Percentiles rank a stretch among this genome's conserved stretches.
These are phyloP conservation scores for Muscicapa comitata DNA, from an alignment of 2,797 vertebrate species.

Conservation along the genomic window DNA sequence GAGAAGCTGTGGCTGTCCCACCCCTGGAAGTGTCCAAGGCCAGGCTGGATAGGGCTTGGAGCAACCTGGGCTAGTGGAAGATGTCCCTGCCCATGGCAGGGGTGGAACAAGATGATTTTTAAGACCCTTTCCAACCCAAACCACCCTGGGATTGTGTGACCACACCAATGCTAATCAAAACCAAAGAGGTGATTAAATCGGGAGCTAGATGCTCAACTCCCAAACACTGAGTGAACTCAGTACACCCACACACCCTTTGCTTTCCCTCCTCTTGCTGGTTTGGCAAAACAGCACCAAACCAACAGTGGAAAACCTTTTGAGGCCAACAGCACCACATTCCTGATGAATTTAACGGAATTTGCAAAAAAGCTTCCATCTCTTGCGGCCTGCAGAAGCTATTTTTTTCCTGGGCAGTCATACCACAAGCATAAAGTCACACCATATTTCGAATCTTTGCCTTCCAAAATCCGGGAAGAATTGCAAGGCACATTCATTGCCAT, in stretches of 20 bases:
- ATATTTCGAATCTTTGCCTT: neutral
- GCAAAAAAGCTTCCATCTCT: constrained; percentile 25
- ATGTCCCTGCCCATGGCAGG: neutral
- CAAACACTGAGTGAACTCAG: neutral
- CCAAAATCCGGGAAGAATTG: neutral
- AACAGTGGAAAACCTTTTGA: neutral
- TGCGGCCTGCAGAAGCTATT: neutral
- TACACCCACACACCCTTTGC: neutral
- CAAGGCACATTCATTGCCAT: neutral
- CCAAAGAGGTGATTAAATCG: neutral
- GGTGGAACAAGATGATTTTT: neutral
- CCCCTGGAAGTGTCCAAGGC: neutral
- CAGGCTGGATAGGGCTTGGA: neutral
- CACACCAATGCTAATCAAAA: neutral
- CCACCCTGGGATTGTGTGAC: neutral
- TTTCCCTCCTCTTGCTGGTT: neutral
- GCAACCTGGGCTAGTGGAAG: neutral
- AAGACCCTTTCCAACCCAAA: neutral
- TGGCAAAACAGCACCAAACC: neutral
- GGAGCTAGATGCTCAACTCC: neutral
- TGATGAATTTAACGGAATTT: neutral
- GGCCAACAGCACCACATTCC: accelerated
- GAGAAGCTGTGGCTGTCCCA: neutral
- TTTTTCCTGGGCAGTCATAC: neutral
- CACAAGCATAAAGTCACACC: constrained; percentile 2